A percentile compares a stretch with the other conserved stretches of the same genome.
Evolutionary conservation across 2,797 vertebrate genomes (phyloP).

Genomic region (Ptychadena robeensis): DNA sequence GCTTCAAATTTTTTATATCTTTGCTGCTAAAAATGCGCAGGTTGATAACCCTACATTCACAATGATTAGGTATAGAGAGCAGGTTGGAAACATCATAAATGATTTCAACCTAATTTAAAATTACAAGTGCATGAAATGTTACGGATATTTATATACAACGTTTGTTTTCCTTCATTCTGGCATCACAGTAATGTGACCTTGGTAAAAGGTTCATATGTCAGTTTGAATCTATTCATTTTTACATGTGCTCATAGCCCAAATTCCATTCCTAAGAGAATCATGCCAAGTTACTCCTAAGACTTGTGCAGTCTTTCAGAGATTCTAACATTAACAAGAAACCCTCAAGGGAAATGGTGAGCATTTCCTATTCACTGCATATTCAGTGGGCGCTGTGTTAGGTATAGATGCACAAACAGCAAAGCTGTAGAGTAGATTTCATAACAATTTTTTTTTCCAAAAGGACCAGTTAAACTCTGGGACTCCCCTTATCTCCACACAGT

Average conservation of each 20-base stretch:
- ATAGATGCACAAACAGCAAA: too few species aligned
- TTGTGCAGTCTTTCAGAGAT: not conserved
- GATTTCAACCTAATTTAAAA: not conserved
- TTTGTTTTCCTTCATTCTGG: not conserved
- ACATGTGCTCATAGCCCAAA: not conserved
- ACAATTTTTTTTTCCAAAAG: too few species aligned
- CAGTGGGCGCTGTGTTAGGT: too few species aligned
- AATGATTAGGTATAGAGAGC: too few species aligned
- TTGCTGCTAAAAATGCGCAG: too few species aligned
- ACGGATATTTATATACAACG: not conserved
- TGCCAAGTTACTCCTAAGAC: not conserved
- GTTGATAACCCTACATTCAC: too few species aligned
- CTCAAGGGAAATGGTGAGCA: too few species aligned
- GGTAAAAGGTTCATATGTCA: not conserved
- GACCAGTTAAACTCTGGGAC: too few species aligned
- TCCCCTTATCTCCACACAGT: too few species aligned
- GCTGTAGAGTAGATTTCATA: too few species aligned
- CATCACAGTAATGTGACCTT: not conserved
- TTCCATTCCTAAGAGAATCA: not conserved
- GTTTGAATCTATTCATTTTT: slow-evolving; percentile 11
- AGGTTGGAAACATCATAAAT: not conserved
- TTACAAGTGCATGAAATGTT: not conserved
- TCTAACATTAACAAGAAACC: not conserved
- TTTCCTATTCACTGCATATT: too few species aligned
- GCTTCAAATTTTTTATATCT: too few species aligned